phyloP scores from a whole-genome alignment of 2,888 invertebrate genomes.

The Chrysolina oricalcia region DNA sequence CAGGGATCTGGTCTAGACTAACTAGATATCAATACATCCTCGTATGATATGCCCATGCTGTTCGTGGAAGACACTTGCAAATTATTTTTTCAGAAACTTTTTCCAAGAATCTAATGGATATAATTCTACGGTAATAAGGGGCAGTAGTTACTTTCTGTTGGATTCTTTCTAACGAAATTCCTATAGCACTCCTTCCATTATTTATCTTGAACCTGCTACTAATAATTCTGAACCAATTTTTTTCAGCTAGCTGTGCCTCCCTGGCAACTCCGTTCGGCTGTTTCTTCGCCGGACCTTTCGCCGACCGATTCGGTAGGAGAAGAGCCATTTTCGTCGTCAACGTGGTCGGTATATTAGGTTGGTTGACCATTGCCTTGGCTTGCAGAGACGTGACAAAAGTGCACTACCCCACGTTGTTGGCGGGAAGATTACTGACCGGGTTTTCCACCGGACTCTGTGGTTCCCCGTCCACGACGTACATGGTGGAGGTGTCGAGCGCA shows the following conservation, averaged over 20 bases:
- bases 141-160: no score
- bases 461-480: slow-evolving; percentile 74
- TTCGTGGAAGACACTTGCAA: no score
- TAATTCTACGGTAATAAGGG: no score
- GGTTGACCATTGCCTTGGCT: slow-evolving; percentile 73
- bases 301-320: slow-evolving; percentile 74
- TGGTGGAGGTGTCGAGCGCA: slow-evolving; percentile 73
- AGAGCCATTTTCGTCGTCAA: slow-evolving; percentile 72
- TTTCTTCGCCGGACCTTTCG: slow-evolving; percentile 72
- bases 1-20: no score
- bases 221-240: slow-evolving; percentile 31
- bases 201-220: not conserved
- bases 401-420: slow-evolving; percentile 68
- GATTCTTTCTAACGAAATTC: no score
- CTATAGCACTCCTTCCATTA: no score
- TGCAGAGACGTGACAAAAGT: slow-evolving; percentile 58
- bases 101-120: no score
- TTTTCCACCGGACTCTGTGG: slow-evolving; percentile 73
- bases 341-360: slow-evolving; percentile 72
- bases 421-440: slow-evolving; percentile 73
- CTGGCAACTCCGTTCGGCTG: slow-evolving; percentile 75
- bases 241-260: slow-evolving; percentile 74
- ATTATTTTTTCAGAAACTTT: no score
- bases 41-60: no score
- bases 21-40: no score